Evolutionary conservation across 2,797 vertebrate species (phyloP).

Genomic region (Xiphophorus birchmanni): DNA sequence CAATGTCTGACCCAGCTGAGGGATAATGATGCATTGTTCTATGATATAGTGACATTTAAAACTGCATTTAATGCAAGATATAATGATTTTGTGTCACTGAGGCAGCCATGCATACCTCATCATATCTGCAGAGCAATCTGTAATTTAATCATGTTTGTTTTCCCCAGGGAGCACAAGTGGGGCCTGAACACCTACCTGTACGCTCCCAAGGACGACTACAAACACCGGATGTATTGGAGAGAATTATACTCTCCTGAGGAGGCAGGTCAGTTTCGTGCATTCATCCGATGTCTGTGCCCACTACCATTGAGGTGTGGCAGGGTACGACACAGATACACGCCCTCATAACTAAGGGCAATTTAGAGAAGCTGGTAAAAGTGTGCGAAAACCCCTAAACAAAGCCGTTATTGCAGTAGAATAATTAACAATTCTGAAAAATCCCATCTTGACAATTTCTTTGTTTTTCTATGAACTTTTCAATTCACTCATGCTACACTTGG

Average conservation of each 20-base stretch:
- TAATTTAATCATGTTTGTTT: neutral
- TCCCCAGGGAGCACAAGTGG: constrained; percentile 91
- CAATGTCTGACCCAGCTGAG: no score
- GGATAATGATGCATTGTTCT: no score
- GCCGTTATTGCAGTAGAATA: no score
- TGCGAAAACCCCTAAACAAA: no score
- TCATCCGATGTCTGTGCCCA: neutral
- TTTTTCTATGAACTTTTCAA: no score
- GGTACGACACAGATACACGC: neutral
- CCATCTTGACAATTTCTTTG: no score
- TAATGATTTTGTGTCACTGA: neutral
- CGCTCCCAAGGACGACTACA: constrained; percentile 98
- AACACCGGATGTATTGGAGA: constrained; percentile 99
- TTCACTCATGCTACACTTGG: no score
- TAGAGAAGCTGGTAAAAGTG: neutral
- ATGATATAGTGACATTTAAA: neutral
- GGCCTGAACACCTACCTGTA: constrained; percentile 96
- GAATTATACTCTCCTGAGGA: constrained; percentile 95
- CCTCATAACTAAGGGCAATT: neutral
- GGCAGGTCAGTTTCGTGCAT: constrained; percentile 84
- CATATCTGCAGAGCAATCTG: neutral
- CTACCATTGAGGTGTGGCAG: neutral
- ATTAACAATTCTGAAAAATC: no score
- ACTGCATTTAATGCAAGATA: neutral
- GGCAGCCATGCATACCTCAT: neutral